Conservation (phyloP, 2,888 invertebrate genomes). For the Platycnemis pennipes region DNA sequence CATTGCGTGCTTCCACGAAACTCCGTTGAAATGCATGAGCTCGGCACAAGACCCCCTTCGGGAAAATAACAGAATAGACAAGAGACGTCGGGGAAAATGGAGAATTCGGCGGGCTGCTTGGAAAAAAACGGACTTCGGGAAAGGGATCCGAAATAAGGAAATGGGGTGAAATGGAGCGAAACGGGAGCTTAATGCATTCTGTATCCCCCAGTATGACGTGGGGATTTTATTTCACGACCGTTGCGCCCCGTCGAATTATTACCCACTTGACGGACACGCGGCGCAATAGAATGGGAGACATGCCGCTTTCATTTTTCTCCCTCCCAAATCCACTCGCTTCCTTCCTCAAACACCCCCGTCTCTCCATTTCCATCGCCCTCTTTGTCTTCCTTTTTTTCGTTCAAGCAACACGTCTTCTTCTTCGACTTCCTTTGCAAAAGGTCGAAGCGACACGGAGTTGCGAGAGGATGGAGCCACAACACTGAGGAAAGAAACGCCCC, state of each 20-base stretch:
- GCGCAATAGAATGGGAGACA: slow-evolving; percentile 9
- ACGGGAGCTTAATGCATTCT: slow-evolving; percentile 18
- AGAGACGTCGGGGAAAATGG: neutral
- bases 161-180: neutral
- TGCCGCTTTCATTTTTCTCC: neutral
- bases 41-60: neutral
- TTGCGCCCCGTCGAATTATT: neutral
- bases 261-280: neutral
- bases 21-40: neutral
- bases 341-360: too few relatives aligned
- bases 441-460: neutral
- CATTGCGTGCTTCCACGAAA: neutral
- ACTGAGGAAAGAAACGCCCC: neutral
- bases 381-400: neutral
- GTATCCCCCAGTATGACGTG: neutral
- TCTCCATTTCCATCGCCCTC: neutral
- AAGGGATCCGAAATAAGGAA: neutral
- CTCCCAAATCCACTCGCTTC: neutral
- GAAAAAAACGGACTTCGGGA: neutral
- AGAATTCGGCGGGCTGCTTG: neutral
- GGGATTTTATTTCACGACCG: neutral
- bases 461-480: neutral
- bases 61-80: neutral
- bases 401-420: too few relatives aligned
- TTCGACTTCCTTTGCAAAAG: neutral